A percentile compares a stretch with the other conserved stretches of the same genome.
phyloP scores from a whole-genome alignment of 2,888 invertebrate genomes.

The Pemphredon lugubris region DNA sequence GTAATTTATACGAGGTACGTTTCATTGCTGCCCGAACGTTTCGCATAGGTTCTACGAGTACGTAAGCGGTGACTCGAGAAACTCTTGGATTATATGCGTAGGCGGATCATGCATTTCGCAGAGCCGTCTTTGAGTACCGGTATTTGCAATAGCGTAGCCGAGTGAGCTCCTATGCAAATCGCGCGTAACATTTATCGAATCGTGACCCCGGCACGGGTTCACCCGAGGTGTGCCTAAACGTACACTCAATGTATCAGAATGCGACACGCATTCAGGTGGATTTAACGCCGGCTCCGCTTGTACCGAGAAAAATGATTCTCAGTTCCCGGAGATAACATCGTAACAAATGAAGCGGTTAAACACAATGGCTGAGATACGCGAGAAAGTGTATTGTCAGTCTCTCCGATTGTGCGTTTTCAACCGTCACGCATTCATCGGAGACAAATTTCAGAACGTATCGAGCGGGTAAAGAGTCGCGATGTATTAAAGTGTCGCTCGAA shows the following conservation, averaged over 20 bases:
- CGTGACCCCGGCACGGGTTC: slow-evolving; percentile 44
- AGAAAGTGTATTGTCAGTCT: background rate
- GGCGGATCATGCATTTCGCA: slow-evolving; percentile 40
- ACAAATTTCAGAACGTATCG: no score
- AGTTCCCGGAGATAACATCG: slow-evolving; percentile 11
- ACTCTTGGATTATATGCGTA: slow-evolving; percentile 40
- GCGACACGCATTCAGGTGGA: slow-evolving; percentile 13
- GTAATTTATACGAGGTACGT: slow-evolving; percentile 44
- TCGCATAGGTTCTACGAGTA: slow-evolving; percentile 2
- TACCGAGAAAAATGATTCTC: slow-evolving; percentile 1
- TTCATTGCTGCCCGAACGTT: slow-evolving; percentile 31
- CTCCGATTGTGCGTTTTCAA: background rate
- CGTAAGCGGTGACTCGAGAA: slow-evolving; percentile 8
- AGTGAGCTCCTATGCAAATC: slow-evolving; percentile 44
- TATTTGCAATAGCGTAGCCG: slow-evolving; percentile 12
- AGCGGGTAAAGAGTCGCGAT: no score
- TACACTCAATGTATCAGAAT: background rate
- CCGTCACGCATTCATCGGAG: background rate
- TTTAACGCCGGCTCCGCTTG: background rate
- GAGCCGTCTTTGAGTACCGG: slow-evolving; percentile 26
- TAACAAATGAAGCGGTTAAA: slow-evolving; percentile 3
- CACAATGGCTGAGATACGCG: background rate
- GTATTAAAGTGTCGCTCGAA: no score
- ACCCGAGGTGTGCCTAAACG: slow-evolving; percentile 29
- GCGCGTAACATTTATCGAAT: slow-evolving; percentile 54